Percentiles rank a stretch among this genome's conserved stretches.
Evolutionary conservation across 1,140 invertebrate genomes (phyloP).

Genomic region (Agrilus planipennis): DNA sequence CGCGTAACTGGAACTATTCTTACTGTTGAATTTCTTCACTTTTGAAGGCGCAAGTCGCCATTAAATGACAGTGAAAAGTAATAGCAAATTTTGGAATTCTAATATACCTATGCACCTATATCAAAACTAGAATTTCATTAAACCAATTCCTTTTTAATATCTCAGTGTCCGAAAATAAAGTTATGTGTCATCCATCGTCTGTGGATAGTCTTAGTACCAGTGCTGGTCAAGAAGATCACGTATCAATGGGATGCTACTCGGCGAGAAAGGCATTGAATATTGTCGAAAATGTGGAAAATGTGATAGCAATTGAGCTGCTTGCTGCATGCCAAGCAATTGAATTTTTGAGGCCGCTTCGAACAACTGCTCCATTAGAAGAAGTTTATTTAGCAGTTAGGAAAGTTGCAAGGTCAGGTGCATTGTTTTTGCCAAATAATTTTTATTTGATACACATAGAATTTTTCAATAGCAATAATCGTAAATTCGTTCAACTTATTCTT

Average conservation of each 20-base stretch:
- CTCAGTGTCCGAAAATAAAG: slow-evolving; percentile 61
- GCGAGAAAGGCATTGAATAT: slow-evolving; percentile 52
- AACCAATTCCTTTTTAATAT: no score
- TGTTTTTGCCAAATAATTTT: no score
- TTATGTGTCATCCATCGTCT: slow-evolving; percentile 60
- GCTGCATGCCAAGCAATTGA: slow-evolving; percentile 65
- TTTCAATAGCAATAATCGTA: no score
- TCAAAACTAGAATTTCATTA: no score
- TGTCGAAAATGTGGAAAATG: slow-evolving; percentile 55
- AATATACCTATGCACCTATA: no score
- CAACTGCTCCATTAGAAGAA: slow-evolving; percentile 56
- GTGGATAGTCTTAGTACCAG: slow-evolving; percentile 61
- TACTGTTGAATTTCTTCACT: no score
- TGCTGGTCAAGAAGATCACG: slow-evolving; percentile 67
- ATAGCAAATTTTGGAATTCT: no score
- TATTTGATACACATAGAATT: no score
- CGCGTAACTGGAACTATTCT: no score
- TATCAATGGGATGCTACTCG: slow-evolving; percentile 63
- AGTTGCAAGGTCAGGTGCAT: slow-evolving; percentile 35
- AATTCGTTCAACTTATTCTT: no score
- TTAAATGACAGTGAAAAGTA: no score
- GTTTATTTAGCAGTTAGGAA: slow-evolving; percentile 53
- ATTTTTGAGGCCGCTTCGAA: slow-evolving; percentile 58
- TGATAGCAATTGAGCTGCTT: slow-evolving; percentile 60
- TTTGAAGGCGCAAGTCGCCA: no score